phyloP scores from a whole-genome alignment of 2,888 invertebrate species.

The Marasmarcha lunaedactyla region DNA sequence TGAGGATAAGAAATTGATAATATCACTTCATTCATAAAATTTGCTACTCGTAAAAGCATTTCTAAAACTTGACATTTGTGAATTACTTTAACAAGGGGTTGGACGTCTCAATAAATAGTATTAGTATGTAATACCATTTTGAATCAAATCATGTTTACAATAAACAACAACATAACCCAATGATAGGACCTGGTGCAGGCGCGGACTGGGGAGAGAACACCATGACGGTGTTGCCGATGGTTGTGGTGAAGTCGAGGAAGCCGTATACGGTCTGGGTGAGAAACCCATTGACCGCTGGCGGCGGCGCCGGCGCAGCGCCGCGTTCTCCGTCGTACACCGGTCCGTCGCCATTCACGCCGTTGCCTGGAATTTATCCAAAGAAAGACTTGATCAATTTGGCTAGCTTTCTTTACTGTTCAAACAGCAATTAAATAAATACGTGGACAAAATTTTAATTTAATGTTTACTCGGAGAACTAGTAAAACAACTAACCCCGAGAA shows the following conservation, averaged over 20 bases:
- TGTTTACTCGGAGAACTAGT: too few relatives aligned
- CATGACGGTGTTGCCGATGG: constrained; percentile 94
- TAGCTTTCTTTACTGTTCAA: constrained; percentile 1
- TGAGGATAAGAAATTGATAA: too few relatives aligned
- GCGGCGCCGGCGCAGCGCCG: constrained; percentile 17
- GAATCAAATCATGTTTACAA: too few relatives aligned
- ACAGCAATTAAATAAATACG: constrained; percentile 4
- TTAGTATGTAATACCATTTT: too few relatives aligned
- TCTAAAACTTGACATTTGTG: too few relatives aligned
- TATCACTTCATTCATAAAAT: too few relatives aligned
- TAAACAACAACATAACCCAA: too few relatives aligned
- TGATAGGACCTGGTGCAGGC: constrained; percentile 74
- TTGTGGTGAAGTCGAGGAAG: constrained; percentile 93
- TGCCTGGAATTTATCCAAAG: constrained; percentile 17
- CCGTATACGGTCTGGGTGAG: constrained; percentile 94
- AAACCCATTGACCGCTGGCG: constrained; percentile 39
- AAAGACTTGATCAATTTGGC: not conserved
- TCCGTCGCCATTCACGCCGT: constrained; percentile 23
- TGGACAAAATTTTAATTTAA: constrained; percentile 4
- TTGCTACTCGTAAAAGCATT: too few relatives aligned
- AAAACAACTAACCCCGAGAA: too few relatives aligned
- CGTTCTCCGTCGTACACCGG: constrained; percentile 29
- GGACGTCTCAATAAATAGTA: too few relatives aligned
- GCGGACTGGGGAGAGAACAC: constrained; percentile 92
- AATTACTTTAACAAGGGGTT: too few relatives aligned